Evolutionary conservation across 2,888 invertebrate genomes (phyloP).

Genomic region (Loripinus fragilis): DNA sequence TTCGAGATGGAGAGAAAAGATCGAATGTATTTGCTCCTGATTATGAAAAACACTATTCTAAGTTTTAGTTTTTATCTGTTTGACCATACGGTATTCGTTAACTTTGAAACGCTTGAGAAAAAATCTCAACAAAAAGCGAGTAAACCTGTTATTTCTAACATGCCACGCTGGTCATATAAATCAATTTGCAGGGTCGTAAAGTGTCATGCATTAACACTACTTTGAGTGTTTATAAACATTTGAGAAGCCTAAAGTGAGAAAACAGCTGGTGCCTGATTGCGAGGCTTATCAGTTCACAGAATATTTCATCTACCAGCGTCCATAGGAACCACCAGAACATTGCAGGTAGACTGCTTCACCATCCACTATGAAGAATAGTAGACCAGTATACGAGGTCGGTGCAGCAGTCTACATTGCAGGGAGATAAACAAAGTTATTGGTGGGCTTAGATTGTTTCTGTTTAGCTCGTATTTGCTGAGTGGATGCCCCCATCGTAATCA

Average conservation of each 20-base stretch:
- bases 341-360: too few species aligned
- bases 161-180: conserved; percentile 45
- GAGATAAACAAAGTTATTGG: too few species aligned
- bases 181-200: conserved; percentile 63
- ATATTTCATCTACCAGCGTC: conserved; percentile 12
- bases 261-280: conserved; percentile 51
- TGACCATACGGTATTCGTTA: conserved; percentile 1
- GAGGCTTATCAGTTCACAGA: conserved; percentile 11
- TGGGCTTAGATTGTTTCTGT: too few species aligned
- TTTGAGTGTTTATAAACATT: conserved; percentile 54
- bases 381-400: background rate
- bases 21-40: too few species aligned
- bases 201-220: conserved; percentile 55
- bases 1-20: too few species aligned
- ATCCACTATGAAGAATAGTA: background rate
- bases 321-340: background rate
- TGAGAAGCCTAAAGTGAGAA: conserved; percentile 53
- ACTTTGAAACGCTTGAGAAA: background rate
- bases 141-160: conserved; percentile 10
- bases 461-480: too few species aligned
- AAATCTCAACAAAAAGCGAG: background rate
- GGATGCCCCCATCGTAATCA: too few species aligned
- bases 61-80: too few species aligned
- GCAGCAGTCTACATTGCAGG: too few species aligned
- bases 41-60: too few species aligned